A percentile compares a stretch with the other conserved stretches of the same genome.
phyloP scores from a whole-genome alignment of 2,888 invertebrate genomes.

The Gandaritis pyraliata region DNA sequence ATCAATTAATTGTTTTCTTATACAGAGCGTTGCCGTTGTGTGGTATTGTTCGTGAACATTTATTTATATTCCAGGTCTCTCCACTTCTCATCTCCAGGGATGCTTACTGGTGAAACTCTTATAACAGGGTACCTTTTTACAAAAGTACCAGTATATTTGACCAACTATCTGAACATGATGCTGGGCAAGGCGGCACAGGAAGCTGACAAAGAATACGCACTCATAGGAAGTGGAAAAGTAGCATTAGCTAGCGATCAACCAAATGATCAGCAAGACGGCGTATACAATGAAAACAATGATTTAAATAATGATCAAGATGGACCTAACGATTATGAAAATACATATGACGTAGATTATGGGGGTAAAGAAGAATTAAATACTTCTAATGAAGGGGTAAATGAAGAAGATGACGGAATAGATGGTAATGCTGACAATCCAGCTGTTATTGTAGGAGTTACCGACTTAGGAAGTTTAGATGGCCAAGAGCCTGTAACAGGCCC shows the following conservation, averaged over 20 bases:
- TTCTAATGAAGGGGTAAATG: not conserved
- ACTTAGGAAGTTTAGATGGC: too few relatives aligned
- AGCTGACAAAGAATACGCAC: slow-evolving; percentile 10
- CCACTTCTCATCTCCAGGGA: slow-evolving; percentile 39
- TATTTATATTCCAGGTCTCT: slow-evolving; percentile 42
- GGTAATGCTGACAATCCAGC: not conserved
- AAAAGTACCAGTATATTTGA: slow-evolving; percentile 50
- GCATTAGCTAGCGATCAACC: not conserved
- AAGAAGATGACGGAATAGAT: not conserved
- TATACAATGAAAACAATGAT: not conserved
- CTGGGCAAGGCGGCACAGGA: slow-evolving; percentile 3
- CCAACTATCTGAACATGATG: slow-evolving; percentile 22
- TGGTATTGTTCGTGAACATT: not conserved
- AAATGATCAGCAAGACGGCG: too few relatives aligned
- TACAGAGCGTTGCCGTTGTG: not conserved
- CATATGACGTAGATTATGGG: not conserved
- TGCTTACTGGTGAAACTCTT: slow-evolving; percentile 41
- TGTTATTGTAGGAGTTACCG: not conserved
- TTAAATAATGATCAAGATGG: not conserved
- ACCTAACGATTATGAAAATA: not conserved
- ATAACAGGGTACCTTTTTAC: slow-evolving; percentile 52
- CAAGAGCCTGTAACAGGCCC: not conserved
- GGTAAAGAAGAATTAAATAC: not conserved
- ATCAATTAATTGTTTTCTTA: not conserved
- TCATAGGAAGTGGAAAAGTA: not conserved